Evolutionary conservation across 2,888 invertebrate species (phyloP), one percentile per base, ranked within the genome.

Genomic region (Zelleria hepariella): DNA sequence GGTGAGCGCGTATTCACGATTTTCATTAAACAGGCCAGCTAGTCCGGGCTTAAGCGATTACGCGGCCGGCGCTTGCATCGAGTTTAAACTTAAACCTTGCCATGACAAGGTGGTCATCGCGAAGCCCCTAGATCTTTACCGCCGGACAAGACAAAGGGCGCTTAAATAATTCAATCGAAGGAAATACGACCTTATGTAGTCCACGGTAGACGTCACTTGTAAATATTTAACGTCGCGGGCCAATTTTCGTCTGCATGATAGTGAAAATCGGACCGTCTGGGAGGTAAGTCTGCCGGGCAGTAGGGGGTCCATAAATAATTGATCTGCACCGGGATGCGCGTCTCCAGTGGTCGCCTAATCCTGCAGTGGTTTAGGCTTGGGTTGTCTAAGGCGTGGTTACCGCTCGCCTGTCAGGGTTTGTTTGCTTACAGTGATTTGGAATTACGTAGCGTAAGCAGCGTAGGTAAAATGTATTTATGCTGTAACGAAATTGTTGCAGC

Each of bases 31-130:
- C 53, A 24, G n/a, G 25, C 24, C 25, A 15, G 25, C 24, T 24
- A 49, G 20, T 20, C 21, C 21, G 69, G 73, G 78, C 86, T 86
- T 84, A 86, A 75, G 68, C 78, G 87, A 86, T 87, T 86, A 86
- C 68, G 20, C 20, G 24, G 18, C 47, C 21, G 32, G 10, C 54
- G 24, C 85, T 85, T 86, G 86, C 86, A 42, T 42, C 32, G 32
- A 42, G 32, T 42, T 42, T 42, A 42, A 42, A 42, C 32, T 42
- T 15, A 81, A 84, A 84, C 88, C 78, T 66, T 78, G 71, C 78
- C 86, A 80, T 86, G 86, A 86, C 86, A 86, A 86, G 86, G 86
- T 86, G 88, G 88, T 88, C 88, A 88, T 85, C 83, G 78, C 81
- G 81, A 83, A 71, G 78, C 86, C 84, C 77, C 32, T 66, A 80